phyloP scores from a whole-genome alignment of 1,140 invertebrate genomes.

The Drosophila obscura region DNA sequence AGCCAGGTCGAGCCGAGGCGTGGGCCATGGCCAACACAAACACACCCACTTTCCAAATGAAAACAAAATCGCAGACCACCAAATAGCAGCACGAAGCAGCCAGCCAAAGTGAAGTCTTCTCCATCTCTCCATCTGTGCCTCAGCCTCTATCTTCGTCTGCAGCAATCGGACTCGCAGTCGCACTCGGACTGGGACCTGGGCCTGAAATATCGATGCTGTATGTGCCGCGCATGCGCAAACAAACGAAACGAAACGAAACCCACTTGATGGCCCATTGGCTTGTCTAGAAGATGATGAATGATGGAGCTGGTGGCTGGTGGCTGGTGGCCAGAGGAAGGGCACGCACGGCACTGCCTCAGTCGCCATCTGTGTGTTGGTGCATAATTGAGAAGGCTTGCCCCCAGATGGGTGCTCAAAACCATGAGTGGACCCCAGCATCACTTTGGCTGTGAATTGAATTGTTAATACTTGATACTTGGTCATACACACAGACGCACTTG shows the following conservation, averaged over 20 bases:
- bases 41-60: slow-evolving; percentile 75
- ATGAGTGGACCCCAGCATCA: slow-evolving; percentile 10
- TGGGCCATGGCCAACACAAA: slow-evolving; percentile 36
- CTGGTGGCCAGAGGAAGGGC: slow-evolving; percentile 48
- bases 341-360: slow-evolving; percentile 15
- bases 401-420: too few species aligned
- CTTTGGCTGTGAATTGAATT: too few species aligned
- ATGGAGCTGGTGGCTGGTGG: slow-evolving; percentile 4
- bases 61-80: slow-evolving; percentile 72
- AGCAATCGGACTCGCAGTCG: slow-evolving; percentile 4
- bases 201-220: slow-evolving; percentile 66
- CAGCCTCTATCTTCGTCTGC: slow-evolving; percentile 7
- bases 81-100: slow-evolving; percentile 70
- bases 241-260: slow-evolving; percentile 59
- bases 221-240: slow-evolving; percentile 75
- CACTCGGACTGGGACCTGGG: slow-evolving; percentile 2
- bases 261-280: slow-evolving; percentile 56
- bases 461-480: too few species aligned
- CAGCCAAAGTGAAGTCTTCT: neutral
- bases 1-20: neutral
- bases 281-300: slow-evolving; percentile 34
- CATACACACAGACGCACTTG: too few species aligned
- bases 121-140: slow-evolving; percentile 19
- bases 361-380: slow-evolving; percentile 31
- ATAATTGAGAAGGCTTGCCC: slow-evolving; percentile 54